Base-by-base conservation (phyloP, 2,797 vertebrate species). In the Acomys russatus region DNA sequence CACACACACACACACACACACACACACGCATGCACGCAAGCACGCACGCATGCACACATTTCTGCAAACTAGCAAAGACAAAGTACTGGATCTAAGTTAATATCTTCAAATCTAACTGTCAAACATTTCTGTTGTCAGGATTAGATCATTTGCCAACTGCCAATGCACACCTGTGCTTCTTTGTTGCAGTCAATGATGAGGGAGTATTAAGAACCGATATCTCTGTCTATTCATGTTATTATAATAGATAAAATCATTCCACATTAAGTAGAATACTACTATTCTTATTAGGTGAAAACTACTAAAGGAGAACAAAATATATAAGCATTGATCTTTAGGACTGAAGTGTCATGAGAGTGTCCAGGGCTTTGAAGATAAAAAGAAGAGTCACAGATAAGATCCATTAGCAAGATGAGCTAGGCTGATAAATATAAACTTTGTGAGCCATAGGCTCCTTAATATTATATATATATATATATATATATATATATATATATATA, bases 71-170 rank as follows among this genome's bases (percentile, higher is more conserved):
- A 56, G 14, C 90, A 14, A n/a, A 44, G 92, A 95, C 92, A 94
- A 68, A 90, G 18, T 17, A 6, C 78, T 92, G 18, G 23, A 61
- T 90, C 79, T 85, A 78, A 89, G 49, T 93, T 7, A 5, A 14
- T 63, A 73, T 80, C 63, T 74, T 20, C 25, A 92, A 14, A 92
- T 86, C 84, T 74, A 91, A 87, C 83, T 9, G 49, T 80, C 89
- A 91, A 94, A 93, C 1, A 90, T 94, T 68, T 88, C 91, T 83
- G 14, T 73, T 96, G 56, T 14, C 78, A 30, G 20, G 83, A 51
- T 35, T 88, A 17, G 66, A 51, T 51, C 89, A 23, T 82, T 68
- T 38, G 1, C 51, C 68, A 86, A 63, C 33, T 90, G 35, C 28
- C 76, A 92, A 78, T 73, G 10, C 18, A 88, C 0, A 68, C 25